Evolutionary conservation across 2,113 vertebrate genomes (phyloP), one percentile per base, ranked within the genome.

Genomic region (Sinocyclocheilus rhinocerous): DNA sequence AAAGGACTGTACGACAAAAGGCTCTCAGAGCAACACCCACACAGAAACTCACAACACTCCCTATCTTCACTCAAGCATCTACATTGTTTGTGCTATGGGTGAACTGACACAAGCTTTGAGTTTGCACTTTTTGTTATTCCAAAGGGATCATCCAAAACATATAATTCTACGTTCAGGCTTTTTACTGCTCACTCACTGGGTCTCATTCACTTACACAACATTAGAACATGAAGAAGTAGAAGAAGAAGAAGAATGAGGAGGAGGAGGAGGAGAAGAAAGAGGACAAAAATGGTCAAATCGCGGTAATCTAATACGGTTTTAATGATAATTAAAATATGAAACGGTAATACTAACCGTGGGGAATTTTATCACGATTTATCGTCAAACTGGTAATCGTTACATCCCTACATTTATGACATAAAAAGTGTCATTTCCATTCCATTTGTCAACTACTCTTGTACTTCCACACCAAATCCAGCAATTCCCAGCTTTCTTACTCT

Each of bases 1-100:
- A 52, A 70, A 82, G 13, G 70, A 67, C n/a, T n/a, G 45, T 12
- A 52, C 26, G 12, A 82, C 80, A 82, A 82, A 69, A 70, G 80
- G 63, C 26, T 82, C 63, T 82, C 63, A n/a, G 80, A 82, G 16
- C 26, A 70, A 22, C 80, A 69, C 80, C 80, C 80, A 69, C 80
- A 82, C 63, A 33, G 42, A 82, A 7, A 70, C 39, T 82, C 80
- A 26, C 80, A 70, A 36, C 80, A 82, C 63, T 82, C 80, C 63
- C 63, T 29, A 52, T 50, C 1, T 6, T 82, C 24, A 82, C 39
- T 82, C 24, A 50, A 70, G 63, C 18, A 24, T 13, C 80, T 82
- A 13, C 18, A 69, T 33, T 50, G 18, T 82, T 48, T 82, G 42
- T 63, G 45, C 6, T 22, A 13, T 33, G 16, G 59, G 42, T 69